Conservation (phyloP, 2,797 vertebrate species). For the Momotus momota region DNA sequence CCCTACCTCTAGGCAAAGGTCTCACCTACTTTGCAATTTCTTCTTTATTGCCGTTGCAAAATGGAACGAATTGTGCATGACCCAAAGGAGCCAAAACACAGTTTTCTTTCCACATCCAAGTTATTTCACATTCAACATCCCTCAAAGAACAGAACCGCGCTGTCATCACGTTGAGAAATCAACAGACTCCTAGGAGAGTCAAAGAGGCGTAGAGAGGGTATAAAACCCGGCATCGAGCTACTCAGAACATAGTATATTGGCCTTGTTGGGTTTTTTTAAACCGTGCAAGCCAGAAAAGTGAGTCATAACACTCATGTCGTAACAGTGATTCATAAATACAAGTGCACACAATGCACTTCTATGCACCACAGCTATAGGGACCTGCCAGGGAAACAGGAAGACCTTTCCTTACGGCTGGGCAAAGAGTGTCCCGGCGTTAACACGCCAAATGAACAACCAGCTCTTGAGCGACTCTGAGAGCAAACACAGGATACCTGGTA, state of each 20-base stretch:
- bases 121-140: background rate
- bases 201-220: background rate
- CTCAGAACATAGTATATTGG: background rate
- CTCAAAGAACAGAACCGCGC: background rate
- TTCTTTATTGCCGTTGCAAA: background rate
- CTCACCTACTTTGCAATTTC: background rate
- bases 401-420: background rate
- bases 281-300: background rate
- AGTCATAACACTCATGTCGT: background rate
- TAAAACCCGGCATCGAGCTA: background rate
- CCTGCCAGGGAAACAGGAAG: background rate
- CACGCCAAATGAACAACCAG: background rate
- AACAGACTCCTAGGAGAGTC: accelerated
- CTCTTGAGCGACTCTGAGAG: background rate
- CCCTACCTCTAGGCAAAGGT: background rate
- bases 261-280: background rate
- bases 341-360: background rate
- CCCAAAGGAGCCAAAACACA: background rate
- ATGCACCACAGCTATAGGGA: background rate
- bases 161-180: background rate
- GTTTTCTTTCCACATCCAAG: background rate
- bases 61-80: background rate
- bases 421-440: accelerated
- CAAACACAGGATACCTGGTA: background rate
- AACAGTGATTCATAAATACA: constrained; percentile 10